phyloP scores from a whole-genome alignment of 2,113 vertebrate species.

The Cheilinus undulatus region DNA sequence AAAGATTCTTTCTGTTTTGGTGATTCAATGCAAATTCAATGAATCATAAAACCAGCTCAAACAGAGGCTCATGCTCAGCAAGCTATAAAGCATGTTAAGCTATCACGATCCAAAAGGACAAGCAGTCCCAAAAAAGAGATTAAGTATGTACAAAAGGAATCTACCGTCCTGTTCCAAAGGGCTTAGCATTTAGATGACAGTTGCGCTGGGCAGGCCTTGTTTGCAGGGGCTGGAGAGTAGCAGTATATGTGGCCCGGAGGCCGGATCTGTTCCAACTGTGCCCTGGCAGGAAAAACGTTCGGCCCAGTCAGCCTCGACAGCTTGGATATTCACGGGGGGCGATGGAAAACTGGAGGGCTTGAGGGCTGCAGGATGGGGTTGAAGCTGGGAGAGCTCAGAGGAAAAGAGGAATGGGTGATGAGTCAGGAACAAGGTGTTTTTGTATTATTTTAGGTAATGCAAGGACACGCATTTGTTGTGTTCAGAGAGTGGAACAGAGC shows the following conservation, averaged over 20 bases:
- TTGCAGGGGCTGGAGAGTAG: conserved; percentile 75
- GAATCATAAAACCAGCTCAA: conserved; percentile 49
- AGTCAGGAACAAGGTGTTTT: conserved; percentile 65
- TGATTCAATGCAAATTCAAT: conserved; percentile 52
- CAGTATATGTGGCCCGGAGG: conserved; percentile 73
- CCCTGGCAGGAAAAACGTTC: conserved; percentile 80
- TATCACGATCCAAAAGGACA: conserved; percentile 56
- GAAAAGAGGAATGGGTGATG: conserved; percentile 46
- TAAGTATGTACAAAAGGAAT: conserved; percentile 62
- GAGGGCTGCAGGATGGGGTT: conserved; percentile 63
- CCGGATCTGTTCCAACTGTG: conserved; percentile 84
- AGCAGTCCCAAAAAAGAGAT: conserved; percentile 46
- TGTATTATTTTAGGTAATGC: conserved; percentile 63
- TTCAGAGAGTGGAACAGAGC: conserved; percentile 37
- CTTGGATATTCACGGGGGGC: conserved; percentile 84
- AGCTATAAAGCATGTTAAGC: conserved; percentile 50
- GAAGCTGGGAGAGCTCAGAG: conserved; percentile 46
- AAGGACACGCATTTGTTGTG: conserved; percentile 64
- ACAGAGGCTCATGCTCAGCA: conserved; percentile 48
- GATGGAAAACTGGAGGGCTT: conserved; percentile 66
- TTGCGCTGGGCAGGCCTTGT: conserved; percentile 72
- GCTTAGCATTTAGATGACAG: conserved; percentile 81
- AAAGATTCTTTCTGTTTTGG: conserved; percentile 27
- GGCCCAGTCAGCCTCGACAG: conserved; percentile 82
- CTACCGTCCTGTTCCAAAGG: conserved; percentile 51